A percentile compares a stretch with the other conserved stretches of the same genome.
Evolutionary conservation across 2,113 vertebrate genomes (phyloP).

Genomic region (Malurus cyaneus): DNA sequence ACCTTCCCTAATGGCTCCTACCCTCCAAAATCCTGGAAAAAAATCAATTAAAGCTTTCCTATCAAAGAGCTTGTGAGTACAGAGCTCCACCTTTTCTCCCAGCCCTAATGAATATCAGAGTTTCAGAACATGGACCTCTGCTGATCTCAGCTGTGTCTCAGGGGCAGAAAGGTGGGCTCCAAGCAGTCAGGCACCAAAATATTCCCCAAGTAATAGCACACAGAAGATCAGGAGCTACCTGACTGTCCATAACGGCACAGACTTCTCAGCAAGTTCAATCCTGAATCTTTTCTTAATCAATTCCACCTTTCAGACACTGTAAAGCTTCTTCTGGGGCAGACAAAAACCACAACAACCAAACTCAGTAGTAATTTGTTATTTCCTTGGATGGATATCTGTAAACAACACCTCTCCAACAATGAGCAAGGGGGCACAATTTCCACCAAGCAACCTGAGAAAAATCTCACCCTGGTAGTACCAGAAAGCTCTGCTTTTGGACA

Average conservation of each 20-base stretch:
- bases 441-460: neutral
- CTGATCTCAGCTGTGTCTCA: neutral
- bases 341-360: neutral
- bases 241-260: neutral
- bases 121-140: neutral
- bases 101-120: neutral
- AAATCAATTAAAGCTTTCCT: neutral
- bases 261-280: accelerated
- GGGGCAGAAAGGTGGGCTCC: neutral
- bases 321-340: neutral
- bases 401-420: neutral
- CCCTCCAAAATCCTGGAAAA: neutral
- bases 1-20: neutral
- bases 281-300: neutral
- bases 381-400: neutral
- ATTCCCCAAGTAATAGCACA: neutral
- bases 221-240: neutral
- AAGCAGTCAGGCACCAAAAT: neutral
- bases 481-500: neutral
- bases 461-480: neutral
- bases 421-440: neutral
- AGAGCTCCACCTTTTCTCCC: neutral
- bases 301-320: neutral
- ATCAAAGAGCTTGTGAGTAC: neutral
- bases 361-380: neutral